A percentile compares a stretch with the other conserved stretches of the same genome.
Evolutionary conservation across 2,113 vertebrate species (phyloP).

Genomic region (Ceyx margarethae): DNA sequence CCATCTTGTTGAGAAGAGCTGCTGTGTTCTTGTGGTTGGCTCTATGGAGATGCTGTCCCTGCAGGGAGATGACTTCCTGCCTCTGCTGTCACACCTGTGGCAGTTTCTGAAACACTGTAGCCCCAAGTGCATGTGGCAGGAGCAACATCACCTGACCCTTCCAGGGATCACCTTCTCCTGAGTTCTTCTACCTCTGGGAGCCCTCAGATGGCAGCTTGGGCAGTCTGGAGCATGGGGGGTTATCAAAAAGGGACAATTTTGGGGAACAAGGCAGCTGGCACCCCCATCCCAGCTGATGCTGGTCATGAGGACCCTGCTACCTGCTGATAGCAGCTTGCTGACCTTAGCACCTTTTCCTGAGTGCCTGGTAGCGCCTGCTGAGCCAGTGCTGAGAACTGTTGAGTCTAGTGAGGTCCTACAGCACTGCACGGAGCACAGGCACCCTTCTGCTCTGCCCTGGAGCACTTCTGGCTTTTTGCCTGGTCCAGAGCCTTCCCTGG

Average conservation of each 20-base stretch:
- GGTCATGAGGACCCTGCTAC: background rate
- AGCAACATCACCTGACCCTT: background rate
- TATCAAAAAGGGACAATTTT: background rate
- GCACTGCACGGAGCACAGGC: background rate
- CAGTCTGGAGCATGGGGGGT: background rate
- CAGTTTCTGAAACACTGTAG: background rate
- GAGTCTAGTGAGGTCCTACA: background rate
- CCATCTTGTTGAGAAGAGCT: background rate
- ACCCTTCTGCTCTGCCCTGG: background rate
- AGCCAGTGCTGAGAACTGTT: background rate
- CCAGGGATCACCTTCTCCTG: background rate
- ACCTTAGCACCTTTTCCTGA: background rate
- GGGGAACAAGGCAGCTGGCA: background rate
- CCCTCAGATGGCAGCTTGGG: background rate
- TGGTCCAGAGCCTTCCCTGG: background rate
- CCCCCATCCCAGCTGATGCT: accelerated
- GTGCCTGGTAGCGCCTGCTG: background rate
- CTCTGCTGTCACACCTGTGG: accelerated
- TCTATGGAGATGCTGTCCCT: background rate
- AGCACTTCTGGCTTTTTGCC: background rate
- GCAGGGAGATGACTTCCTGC: background rate
- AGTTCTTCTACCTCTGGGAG: background rate
- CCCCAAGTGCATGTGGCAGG: accelerated
- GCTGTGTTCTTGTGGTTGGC: background rate
- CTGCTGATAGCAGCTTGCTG: background rate